Evolutionary conservation across 2,888 invertebrate genomes (phyloP), one percentile per base, ranked within the genome.

Genomic region (Cheilosia impressa): DNA sequence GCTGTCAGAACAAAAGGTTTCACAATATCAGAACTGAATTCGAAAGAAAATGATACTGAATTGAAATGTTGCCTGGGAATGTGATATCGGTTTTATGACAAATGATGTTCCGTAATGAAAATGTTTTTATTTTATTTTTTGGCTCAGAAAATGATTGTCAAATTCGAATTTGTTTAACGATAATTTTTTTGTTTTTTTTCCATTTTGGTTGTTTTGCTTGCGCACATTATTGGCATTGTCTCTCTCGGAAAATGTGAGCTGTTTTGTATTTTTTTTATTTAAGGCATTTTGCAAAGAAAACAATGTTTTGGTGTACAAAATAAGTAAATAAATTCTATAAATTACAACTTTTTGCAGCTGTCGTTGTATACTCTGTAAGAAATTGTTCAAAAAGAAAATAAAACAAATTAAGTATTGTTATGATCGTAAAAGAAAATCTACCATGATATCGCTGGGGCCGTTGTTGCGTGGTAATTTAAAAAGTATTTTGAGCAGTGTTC

Each of bases 171-270:
- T 52, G 17, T 19, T 60, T n/a, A 27, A 17, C 9, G 13, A 41
- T 24, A 38, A 13, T 4, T 34, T 68, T 52, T 63, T 50, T 52
- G 38, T 77, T 13, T 50, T 52, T 45, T 77, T 13, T 63, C 43
- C 17, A 71, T 47, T 76, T 60, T 66, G 4, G 41, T 60, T 55
- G n/a, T 41, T 41, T 45, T 58, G 47, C 66, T 75, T 79, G 73
- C 78, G 71, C 78, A 87, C 87, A 87, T 87, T 83, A 87, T 87
- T 87, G 87, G 87, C 87, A 87, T 71, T 79, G 87, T 83, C 63
- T 75, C 45, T 79, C 75, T 79, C 60, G 31, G 60, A 62, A 65
- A 50, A 71, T 84, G 75, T 55, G 43, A 47, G 38, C 5, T 53
- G 24, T 80, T 53, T 69, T 73, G 6, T 4, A 13, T 22, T 22